Percentiles rank a stretch among this genome's conserved stretches.
Conservation (phyloP, 2,888 invertebrate genomes). For the Lochmaea crataegi region DNA sequence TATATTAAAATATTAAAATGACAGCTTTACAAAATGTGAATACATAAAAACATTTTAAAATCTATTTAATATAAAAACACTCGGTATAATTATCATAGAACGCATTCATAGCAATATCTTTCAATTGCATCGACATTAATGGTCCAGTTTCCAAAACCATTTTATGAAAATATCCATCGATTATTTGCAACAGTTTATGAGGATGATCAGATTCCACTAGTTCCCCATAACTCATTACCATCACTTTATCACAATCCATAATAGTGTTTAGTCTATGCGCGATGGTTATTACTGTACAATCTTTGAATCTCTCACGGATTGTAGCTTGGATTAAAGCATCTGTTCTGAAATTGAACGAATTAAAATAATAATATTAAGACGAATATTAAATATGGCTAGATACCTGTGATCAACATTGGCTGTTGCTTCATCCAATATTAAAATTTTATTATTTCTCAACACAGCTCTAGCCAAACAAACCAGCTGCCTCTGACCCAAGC, state of each 20-base stretch:
- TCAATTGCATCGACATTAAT: slow-evolving; percentile 55
- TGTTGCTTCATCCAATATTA: slow-evolving; percentile 91
- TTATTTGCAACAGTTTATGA: slow-evolving; percentile 72
- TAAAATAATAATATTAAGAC: neutral
- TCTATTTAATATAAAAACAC: neutral
- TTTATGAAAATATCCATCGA: slow-evolving; percentile 71
- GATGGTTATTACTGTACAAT: slow-evolving; percentile 82
- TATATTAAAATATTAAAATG: too few relatives aligned
- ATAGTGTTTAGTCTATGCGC: slow-evolving; percentile 39
- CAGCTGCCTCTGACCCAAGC: slow-evolving; percentile 88
- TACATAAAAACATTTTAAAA: neutral
- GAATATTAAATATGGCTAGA: neutral
- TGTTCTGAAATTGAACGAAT: slow-evolving; percentile 65
- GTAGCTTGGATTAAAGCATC: slow-evolving; percentile 81
- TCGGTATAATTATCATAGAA: slow-evolving; percentile 27
- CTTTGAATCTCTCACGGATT: slow-evolving; percentile 77
- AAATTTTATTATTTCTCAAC: slow-evolving; percentile 79
- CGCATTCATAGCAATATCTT: slow-evolving; percentile 52
- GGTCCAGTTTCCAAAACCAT: slow-evolving; percentile 78
- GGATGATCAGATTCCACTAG: slow-evolving; percentile 85
- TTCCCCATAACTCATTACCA: slow-evolving; percentile 83
- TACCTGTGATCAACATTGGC: slow-evolving; percentile 90
- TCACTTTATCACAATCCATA: slow-evolving; percentile 71
- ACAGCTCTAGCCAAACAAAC: slow-evolving; percentile 89
- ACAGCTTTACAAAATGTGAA: too few relatives aligned